Percentiles rank a stretch among this genome's conserved stretches.
Evolutionary conservation across 2,113 vertebrate genomes (phyloP).

Genomic region (Apistogramma diplotaenia): DNA sequence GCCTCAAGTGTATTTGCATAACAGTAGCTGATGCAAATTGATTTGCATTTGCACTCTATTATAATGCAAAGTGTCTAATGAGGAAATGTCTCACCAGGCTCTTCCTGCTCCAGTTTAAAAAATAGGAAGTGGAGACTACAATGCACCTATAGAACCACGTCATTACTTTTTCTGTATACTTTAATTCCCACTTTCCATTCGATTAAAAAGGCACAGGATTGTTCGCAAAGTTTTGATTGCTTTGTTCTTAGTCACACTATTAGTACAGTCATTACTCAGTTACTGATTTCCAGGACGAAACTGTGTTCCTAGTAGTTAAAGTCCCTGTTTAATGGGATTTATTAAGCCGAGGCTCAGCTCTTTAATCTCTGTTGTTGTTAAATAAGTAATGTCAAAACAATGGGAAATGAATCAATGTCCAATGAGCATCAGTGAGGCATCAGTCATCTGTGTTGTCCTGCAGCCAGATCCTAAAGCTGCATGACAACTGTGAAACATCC

Average conservation of each 20-base stretch:
- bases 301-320: not conserved
- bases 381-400: not conserved
- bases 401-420: constrained; percentile 18
- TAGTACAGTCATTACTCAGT: not conserved
- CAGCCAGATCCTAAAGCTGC: constrained; percentile 44
- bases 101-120: not conserved
- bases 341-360: not conserved
- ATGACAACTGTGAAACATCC: constrained; percentile 52
- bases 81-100: not conserved
- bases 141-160: not conserved
- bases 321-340: not conserved
- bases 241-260: not conserved
- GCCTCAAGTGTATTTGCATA: constrained; percentile 33
- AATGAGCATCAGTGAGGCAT: constrained; percentile 24
- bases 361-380: not conserved
- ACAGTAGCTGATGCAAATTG: constrained; percentile 37
- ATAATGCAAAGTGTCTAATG: constrained; percentile 19
- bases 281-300: not conserved
- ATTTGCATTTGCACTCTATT: constrained; percentile 33
- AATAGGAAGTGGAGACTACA: not conserved
- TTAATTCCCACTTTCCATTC: not conserved
- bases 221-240: not conserved
- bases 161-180: not conserved
- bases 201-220: not conserved
- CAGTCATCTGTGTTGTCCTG: constrained; percentile 28